These are phyloP conservation scores for Parnassius orleans DNA, from an alignment of 2,888 invertebrate species.

Conservation along the genomic window DNA sequence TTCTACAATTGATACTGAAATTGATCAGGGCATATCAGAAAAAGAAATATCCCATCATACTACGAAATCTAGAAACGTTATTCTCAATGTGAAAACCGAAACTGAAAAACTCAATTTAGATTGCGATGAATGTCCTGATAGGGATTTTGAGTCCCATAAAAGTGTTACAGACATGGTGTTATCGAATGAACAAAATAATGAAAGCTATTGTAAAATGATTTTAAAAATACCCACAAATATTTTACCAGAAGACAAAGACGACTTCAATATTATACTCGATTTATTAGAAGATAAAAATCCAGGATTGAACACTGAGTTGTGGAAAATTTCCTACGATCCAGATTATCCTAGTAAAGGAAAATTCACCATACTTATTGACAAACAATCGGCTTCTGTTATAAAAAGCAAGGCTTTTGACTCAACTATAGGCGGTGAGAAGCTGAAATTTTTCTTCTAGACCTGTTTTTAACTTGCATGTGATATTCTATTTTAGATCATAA, in stretches of 20 bases:
- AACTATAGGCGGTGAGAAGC: slow-evolving; percentile 54
- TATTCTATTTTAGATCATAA: neutral
- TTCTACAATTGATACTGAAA: neutral
- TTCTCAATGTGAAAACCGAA: neutral
- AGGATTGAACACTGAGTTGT: slow-evolving; percentile 61
- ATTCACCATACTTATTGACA: slow-evolving; percentile 56
- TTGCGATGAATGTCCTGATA: neutral
- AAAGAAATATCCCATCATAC: neutral
- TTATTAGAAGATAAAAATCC: slow-evolving; percentile 67
- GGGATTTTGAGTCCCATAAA: neutral
- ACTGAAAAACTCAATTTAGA: neutral
- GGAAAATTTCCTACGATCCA: slow-evolving; percentile 52
- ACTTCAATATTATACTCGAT: slow-evolving; percentile 62
- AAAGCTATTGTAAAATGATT: slow-evolving; percentile 46
- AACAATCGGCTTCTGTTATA: slow-evolving; percentile 54
- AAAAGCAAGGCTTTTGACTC: slow-evolving; percentile 55
- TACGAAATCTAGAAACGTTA: neutral
- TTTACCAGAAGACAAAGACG: slow-evolving; percentile 59
- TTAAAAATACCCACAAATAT: slow-evolving; percentile 57
- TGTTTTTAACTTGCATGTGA: neutral
- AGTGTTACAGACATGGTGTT: neutral
- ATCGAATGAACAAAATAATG: slow-evolving; percentile 1
- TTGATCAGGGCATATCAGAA: neutral
- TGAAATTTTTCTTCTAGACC: slow-evolving; percentile 57
- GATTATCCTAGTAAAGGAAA: slow-evolving; percentile 53